phyloP scores from a whole-genome alignment of 2,888 invertebrate genomes.

The Drosophila eohydei region DNA sequence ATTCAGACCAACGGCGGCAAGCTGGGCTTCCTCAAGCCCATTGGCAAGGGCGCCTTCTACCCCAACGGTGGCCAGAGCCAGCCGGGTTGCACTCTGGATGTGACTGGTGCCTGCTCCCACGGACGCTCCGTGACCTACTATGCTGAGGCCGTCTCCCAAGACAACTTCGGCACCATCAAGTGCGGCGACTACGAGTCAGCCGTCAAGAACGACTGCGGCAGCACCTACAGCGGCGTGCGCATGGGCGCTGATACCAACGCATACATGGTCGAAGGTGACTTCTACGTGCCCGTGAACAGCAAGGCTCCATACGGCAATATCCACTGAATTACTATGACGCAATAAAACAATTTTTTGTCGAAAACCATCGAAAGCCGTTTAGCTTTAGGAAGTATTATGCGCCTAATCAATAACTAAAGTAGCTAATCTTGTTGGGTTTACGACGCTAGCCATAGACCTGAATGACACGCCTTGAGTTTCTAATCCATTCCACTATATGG shows the following conservation, averaged over 20 bases:
- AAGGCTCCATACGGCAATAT: conserved; percentile 79
- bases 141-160: conserved; percentile 84
- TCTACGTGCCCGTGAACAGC: conserved; percentile 80
- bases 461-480: conserved; percentile 39
- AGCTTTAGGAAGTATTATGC: neutral
- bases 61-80: conserved; percentile 86
- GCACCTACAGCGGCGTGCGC: conserved; percentile 66
- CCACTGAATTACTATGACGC: conserved; percentile 41
- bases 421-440: conserved; percentile 16
- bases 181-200: conserved; percentile 73
- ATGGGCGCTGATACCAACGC: conserved; percentile 81
- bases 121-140: conserved; percentile 84
- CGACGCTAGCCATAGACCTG: conserved; percentile 1
- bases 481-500: neutral
- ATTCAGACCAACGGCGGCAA: conserved; percentile 82
- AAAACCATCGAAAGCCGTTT: neutral
- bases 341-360: conserved; percentile 33
- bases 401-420: conserved; percentile 11
- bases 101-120: conserved; percentile 85
- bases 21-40: conserved; percentile 82
- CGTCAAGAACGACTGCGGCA: conserved; percentile 66
- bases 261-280: conserved; percentile 80
- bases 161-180: conserved; percentile 78
- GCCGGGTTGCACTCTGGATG: conserved; percentile 85
- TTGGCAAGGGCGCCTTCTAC: conserved; percentile 86